phyloP scores from a whole-genome alignment of 2,797 vertebrate genomes.

The Apogon talboti region DNA sequence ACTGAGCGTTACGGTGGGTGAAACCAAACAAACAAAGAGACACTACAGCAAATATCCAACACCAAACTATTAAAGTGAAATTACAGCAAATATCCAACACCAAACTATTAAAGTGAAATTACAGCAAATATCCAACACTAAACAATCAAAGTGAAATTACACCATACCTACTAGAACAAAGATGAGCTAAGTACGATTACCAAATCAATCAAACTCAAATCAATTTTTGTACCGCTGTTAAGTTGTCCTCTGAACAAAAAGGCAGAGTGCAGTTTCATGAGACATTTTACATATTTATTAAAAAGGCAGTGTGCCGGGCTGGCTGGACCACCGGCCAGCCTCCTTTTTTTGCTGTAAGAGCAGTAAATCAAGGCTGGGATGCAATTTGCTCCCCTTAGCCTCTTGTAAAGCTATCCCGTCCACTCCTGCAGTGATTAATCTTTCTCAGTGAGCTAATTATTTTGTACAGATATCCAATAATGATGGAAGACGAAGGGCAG shows the following conservation, averaged over 20 bases:
- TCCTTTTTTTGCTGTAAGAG: conserved; percentile 69
- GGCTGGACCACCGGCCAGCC: conserved; percentile 51
- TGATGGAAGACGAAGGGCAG: conserved; percentile 82
- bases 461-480: conserved; percentile 90
- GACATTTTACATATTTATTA: conserved; percentile 75
- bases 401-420: conserved; percentile 89
- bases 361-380: conserved; percentile 84
- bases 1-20: conserved; percentile 30
- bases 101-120: conserved; percentile 57
- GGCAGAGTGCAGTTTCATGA: conserved; percentile 34
- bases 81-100: too few relatives aligned
- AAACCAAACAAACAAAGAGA: conserved; percentile 33
- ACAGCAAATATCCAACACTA: conserved; percentile 65
- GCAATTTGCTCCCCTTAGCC: conserved; percentile 86
- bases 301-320: conserved; percentile 60
- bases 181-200: conserved; percentile 27
- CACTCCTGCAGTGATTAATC: conserved; percentile 85
- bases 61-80: conserved; percentile 17
- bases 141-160: conserved; percentile 65
- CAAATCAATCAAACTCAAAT: conserved; percentile 51
- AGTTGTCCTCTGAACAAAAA: conserved; percentile 25
- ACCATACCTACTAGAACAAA: conserved; percentile 42
- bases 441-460: conserved; percentile 88
- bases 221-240: conserved; percentile 37
- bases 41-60: too few relatives aligned